These are phyloP conservation scores for Hippoglossus hippoglossus DNA, from an alignment of 2,797 vertebrate genomes.

Conservation along the genomic window DNA sequence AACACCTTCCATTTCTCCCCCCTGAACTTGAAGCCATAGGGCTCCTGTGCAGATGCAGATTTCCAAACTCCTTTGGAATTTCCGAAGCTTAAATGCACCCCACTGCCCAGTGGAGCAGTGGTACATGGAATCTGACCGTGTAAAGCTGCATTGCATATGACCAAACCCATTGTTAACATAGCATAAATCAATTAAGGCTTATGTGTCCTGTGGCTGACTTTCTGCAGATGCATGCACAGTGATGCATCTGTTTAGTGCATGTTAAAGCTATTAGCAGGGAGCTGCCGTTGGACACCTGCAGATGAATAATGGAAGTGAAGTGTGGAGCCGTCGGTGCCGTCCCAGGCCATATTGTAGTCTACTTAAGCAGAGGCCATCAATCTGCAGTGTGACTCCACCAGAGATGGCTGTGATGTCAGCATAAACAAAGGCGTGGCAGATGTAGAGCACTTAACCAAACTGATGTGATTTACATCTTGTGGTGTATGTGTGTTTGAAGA, in stretches of 20 bases:
- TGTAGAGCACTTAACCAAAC: constrained; percentile 14
- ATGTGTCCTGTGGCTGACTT: constrained; percentile 3
- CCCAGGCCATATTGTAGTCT: not conserved
- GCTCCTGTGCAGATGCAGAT: not conserved
- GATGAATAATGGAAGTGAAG: constrained; percentile 25
- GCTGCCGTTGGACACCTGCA: constrained; percentile 25
- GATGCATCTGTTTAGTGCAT: constrained; percentile 3
- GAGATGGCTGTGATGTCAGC: constrained; percentile 39
- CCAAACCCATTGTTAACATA: not conserved
- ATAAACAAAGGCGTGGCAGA: constrained; percentile 60
- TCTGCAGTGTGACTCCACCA: constrained; percentile 28
- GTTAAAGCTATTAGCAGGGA: constrained; percentile 14
- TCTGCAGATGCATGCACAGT: not conserved
- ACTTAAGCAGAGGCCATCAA: constrained; percentile 22
- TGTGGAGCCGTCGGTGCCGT: constrained; percentile 8
- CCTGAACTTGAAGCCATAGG: not conserved
- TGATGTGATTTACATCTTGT: not conserved
- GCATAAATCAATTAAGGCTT: not conserved
- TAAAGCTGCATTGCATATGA: not conserved
- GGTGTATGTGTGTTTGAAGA: not conserved
- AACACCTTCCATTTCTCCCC: constrained; percentile 35
- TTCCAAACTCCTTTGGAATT: not conserved
- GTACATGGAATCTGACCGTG: too few species aligned
- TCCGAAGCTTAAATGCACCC: not conserved
- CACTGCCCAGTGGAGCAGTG: too few species aligned